Percentiles rank a stretch among this genome's conserved stretches.
These are phyloP conservation scores for Yponomeuta sedellus DNA, from an alignment of 2,888 invertebrate species.

Conservation along the genomic window DNA sequence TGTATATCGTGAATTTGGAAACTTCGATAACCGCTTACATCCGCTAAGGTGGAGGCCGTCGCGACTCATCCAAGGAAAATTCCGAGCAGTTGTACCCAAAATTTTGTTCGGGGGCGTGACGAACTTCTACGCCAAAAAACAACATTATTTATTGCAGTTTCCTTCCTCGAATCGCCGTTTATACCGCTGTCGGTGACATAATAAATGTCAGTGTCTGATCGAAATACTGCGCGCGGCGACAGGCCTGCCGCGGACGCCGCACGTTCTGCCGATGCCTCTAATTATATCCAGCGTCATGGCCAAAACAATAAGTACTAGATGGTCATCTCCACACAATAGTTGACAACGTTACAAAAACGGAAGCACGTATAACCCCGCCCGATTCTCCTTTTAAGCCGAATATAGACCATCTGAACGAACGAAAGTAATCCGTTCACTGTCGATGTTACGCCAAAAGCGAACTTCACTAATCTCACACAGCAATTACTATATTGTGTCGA, in stretches of 20 bases:
- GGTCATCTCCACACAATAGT: not conserved
- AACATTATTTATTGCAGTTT: not conserved
- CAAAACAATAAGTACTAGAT: not conserved
- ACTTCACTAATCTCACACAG: too few species aligned
- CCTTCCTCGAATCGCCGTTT: not conserved
- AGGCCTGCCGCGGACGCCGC: constrained; percentile 37
- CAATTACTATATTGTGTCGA: too few species aligned
- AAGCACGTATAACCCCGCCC: too few species aligned
- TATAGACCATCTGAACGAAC: too few species aligned
- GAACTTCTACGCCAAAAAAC: not conserved
- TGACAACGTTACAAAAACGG: too few species aligned
- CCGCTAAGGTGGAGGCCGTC: too few species aligned
- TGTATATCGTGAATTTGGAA: too few species aligned
- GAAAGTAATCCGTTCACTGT: too few species aligned
- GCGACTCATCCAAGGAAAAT: not conserved
- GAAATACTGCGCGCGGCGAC: constrained; percentile 42
- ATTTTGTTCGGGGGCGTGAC: not conserved
- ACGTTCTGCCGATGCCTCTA: constrained; percentile 61
- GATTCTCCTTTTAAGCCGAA: too few species aligned
- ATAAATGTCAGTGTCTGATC: constrained; percentile 61
- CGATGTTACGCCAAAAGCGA: too few species aligned
- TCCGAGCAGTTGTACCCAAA: not conserved
- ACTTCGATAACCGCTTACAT: too few species aligned
- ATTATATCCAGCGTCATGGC: constrained; percentile 60
- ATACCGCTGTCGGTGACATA: constrained; percentile 40